A percentile compares a stretch with the other conserved stretches of the same genome.
Conservation (phyloP, 1,140 invertebrate genomes). For the Drosophila truncata region DNA sequence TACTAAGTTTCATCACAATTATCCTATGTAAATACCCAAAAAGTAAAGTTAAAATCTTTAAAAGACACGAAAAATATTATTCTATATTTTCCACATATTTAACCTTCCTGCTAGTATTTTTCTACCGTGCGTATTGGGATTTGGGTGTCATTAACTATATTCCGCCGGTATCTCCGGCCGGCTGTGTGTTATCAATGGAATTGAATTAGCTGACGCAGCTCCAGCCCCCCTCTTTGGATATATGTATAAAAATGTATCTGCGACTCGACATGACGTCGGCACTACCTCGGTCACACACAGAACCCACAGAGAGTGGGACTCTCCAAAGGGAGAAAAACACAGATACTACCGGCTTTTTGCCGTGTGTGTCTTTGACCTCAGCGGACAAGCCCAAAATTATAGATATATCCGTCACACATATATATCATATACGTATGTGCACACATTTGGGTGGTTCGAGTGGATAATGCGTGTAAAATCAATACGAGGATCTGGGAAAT, state of each 20-base stretch:
- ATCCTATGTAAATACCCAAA: not conserved
- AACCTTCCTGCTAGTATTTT: not conserved
- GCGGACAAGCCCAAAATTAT: slow-evolving; percentile 62
- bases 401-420: slow-evolving; percentile 24
- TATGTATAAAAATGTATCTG: slow-evolving; percentile 6
- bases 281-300: slow-evolving; percentile 10
- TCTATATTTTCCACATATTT: too few relatives aligned
- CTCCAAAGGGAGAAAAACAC: not conserved
- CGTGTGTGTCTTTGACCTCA: slow-evolving; percentile 67
- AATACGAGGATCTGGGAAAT: slow-evolving; percentile 17
- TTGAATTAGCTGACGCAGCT: slow-evolving; percentile 54
- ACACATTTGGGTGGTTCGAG: not conserved
- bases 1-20: not conserved
- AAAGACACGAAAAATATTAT: too few relatives aligned
- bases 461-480: slow-evolving; percentile 56
- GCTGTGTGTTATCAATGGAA: slow-evolving; percentile 31
- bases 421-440: not conserved
- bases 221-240: slow-evolving; percentile 21
- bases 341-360: slow-evolving; percentile 23
- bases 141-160: slow-evolving; percentile 31
- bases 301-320: not conserved
- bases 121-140: not conserved
- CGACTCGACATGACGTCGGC: slow-evolving; percentile 23
- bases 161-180: slow-evolving; percentile 21
- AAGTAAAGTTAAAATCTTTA: too few relatives aligned